Base-by-base conservation (phyloP, 2,113 vertebrate genomes). In the Phoxinus phoxinus region DNA sequence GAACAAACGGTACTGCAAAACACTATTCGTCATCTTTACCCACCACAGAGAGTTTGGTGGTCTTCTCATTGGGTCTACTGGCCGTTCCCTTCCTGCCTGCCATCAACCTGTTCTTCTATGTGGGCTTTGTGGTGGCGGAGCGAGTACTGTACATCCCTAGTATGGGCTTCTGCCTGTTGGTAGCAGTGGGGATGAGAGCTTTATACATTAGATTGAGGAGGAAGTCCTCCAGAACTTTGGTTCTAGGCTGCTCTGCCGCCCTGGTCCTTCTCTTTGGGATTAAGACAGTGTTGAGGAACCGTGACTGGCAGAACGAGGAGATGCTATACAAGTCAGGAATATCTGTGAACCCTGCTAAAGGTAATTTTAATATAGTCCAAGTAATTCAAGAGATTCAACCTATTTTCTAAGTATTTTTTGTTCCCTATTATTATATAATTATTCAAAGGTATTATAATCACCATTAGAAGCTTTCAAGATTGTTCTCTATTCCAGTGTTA, bases 301-400 rank as follows among this genome's bases (percentile, higher is more conserved):
- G 91, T 84, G 98, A 99, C 94, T 99, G 98, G 98, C 95, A 96
- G 90, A 98, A 97, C 83, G 98, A 99, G 90, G 98, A 99, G 94
- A 98, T 99, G 97, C 96, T 99, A 44, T 99, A 99, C 93, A 97
- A 94, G 90, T 99, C 98, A 92, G 98, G 98, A 93, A 99, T 99
- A 93, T 97, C 97, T 93, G 97, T 99, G 88, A 99, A 99, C 92
- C 98, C 98, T 91, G 98, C 98, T 86, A 99, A 99, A 98, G 98
- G 98, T 99, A 95, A 93, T 96, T 86, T 73, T 58, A 9, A 59
- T 3, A 59, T 59, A 21, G 17, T 69, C 65, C 17, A 21, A 37
- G 8, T 69, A 69, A 69, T 35, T 69, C 8, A 35, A 7, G 8
- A 77, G 17, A 23, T 53, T 23, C 27, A 35, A 3, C 27, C 8